phyloP scores from a whole-genome alignment of 1,140 invertebrate species.

The Diorhabda carinulata region DNA sequence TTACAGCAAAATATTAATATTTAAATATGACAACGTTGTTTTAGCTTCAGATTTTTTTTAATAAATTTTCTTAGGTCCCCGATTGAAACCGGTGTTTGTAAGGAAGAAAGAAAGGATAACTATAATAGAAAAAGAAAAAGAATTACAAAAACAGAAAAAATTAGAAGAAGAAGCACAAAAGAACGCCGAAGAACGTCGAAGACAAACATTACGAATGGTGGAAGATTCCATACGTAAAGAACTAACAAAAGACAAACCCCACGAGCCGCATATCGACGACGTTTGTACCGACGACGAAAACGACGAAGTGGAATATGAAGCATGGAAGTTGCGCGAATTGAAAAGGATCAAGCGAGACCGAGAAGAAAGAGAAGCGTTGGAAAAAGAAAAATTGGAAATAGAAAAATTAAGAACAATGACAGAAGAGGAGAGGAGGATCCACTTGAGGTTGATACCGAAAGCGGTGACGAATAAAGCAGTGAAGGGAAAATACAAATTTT shows the following conservation, averaged over 20 bases:
- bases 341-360: constrained; percentile 93
- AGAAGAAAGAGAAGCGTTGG: constrained; percentile 84
- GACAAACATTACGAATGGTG: constrained; percentile 82
- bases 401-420: constrained; percentile 91
- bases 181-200: constrained; percentile 75
- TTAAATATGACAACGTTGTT: neutral
- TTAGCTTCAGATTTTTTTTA: neutral
- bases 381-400: constrained; percentile 86
- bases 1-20: no score
- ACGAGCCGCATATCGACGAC: constrained; percentile 72
- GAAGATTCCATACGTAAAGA: constrained; percentile 85
- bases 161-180: constrained; percentile 73
- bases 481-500: constrained; percentile 99
- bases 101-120: constrained; percentile 92
- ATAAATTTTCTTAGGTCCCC: constrained; percentile 54
- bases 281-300: constrained; percentile 97
- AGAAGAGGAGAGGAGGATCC: constrained; percentile 90
- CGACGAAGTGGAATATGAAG: constrained; percentile 95
- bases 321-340: constrained; percentile 95
- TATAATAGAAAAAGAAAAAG: constrained; percentile 89
- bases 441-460: constrained; percentile 90
- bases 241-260: constrained; percentile 55
- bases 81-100: constrained; percentile 96
- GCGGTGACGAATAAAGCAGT: constrained; percentile 88
- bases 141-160: constrained; percentile 80